Conservation (phyloP, 2,888 invertebrate species). For the Scaptomyza caliginosa region DNA sequence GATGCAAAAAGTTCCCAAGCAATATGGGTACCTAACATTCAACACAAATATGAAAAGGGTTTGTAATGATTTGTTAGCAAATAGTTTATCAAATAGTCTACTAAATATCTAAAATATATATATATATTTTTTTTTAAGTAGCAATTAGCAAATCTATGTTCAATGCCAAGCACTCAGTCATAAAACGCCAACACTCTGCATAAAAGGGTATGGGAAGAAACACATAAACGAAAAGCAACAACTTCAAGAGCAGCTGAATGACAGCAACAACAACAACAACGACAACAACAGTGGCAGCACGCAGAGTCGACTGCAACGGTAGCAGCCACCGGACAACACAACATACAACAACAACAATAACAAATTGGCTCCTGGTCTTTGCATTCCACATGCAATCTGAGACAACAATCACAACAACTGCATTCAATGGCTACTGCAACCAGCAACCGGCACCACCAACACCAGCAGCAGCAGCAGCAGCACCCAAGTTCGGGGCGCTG, state of each 20-base stretch:
- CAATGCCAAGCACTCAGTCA: neutral
- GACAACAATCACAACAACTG: conserved; percentile 78
- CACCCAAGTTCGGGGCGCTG: conserved; percentile 57
- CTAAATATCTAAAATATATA: no score
- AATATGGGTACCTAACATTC: no score
- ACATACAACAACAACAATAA: conserved; percentile 63
- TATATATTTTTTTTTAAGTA: neutral
- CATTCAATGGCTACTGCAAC: conserved; percentile 61
- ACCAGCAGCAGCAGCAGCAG: conserved; percentile 37
- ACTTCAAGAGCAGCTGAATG: conserved; percentile 23
- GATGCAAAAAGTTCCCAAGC: no score
- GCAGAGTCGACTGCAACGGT: conserved; percentile 64
- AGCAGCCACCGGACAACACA: conserved; percentile 65
- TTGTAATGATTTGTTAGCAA: neutral
- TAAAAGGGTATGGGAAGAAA: conserved; percentile 32
- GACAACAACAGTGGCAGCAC: conserved; percentile 23
- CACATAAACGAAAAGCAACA: conserved; percentile 9
- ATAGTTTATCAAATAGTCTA: no score
- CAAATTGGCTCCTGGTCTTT: conserved; percentile 83
- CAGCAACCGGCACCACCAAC: conserved; percentile 13
- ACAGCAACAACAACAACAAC: conserved; percentile 19
- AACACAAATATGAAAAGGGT: no score
- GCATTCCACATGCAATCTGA: conserved; percentile 80
- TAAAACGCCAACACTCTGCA: neutral
- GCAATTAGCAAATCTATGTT: neutral